Percentiles rank a stretch among this genome's conserved stretches.
Conservation (phyloP, 2,113 vertebrate species). For the Nestor notabilis region DNA sequence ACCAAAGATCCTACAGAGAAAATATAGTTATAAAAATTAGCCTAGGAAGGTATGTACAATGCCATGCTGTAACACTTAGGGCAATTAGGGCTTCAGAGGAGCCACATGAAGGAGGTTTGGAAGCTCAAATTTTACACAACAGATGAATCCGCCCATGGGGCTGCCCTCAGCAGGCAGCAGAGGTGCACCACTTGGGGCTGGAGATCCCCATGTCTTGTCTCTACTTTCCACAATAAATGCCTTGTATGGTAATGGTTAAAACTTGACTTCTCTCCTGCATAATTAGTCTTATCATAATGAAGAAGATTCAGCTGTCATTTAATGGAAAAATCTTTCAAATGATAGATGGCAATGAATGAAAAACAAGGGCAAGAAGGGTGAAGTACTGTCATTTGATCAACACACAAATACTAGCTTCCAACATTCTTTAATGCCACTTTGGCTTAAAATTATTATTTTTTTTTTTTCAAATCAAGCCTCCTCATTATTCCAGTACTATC, state of each 20-base stretch:
- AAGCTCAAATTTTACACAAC: not conserved
- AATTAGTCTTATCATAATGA: not conserved
- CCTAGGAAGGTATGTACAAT: not conserved
- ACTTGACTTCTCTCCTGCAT: not conserved
- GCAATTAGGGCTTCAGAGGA: not conserved
- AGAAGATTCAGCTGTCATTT: not conserved
- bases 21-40: not conserved
- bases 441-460: not conserved
- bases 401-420: not conserved
- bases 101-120: not conserved
- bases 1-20: not conserved
- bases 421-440: not conserved
- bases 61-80: not conserved
- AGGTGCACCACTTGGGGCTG: not conserved
- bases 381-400: conserved; percentile 37
- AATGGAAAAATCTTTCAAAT: not conserved
- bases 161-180: not conserved
- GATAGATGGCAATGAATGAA: not conserved
- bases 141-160: not conserved
- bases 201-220: not conserved
- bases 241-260: not conserved
- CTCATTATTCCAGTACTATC: not conserved
- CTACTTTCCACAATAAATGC: not conserved
- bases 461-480: not conserved
- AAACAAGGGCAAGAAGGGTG: conserved; percentile 9